Evolutionary conservation across 2,113 vertebrate genomes (phyloP).

Genomic region (Thalassoma bifasciatum): DNA sequence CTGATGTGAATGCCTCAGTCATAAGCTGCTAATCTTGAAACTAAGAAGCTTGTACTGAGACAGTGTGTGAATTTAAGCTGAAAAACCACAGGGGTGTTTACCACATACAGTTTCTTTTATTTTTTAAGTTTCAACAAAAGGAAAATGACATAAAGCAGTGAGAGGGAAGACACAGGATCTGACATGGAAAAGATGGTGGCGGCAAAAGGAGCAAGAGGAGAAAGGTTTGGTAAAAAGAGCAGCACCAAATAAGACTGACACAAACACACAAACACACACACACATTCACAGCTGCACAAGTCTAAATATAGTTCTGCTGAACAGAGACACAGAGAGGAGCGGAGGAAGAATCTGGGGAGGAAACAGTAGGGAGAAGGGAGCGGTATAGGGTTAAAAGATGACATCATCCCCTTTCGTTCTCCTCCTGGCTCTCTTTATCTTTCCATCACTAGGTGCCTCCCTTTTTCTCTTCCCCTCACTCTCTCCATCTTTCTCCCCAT

Average conservation of each 20-base stretch:
- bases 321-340: conserved; percentile 43
- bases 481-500: conserved; percentile 42
- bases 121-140: background rate
- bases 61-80: background rate
- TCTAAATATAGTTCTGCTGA: conserved; percentile 76
- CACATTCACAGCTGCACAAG: conserved; percentile 60
- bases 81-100: no score
- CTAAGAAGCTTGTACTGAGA: background rate
- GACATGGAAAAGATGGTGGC: conserved; percentile 29
- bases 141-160: background rate
- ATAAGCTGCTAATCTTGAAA: background rate
- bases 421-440: conserved; percentile 50
- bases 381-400: conserved; percentile 72
- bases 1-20: background rate
- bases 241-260: no score
- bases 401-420: conserved; percentile 74
- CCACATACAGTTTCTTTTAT: no score
- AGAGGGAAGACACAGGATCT: conserved; percentile 15
- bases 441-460: conserved; percentile 60
- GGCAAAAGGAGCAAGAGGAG: background rate
- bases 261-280: conserved; percentile 60
- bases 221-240: conserved; percentile 42
- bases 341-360: conserved; percentile 48
- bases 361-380: conserved; percentile 56
- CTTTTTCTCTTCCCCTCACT: conserved; percentile 36